These are phyloP conservation scores for Trypoxylon attenuatum DNA, from an alignment of 2,888 invertebrate species.

Conservation along the genomic window DNA sequence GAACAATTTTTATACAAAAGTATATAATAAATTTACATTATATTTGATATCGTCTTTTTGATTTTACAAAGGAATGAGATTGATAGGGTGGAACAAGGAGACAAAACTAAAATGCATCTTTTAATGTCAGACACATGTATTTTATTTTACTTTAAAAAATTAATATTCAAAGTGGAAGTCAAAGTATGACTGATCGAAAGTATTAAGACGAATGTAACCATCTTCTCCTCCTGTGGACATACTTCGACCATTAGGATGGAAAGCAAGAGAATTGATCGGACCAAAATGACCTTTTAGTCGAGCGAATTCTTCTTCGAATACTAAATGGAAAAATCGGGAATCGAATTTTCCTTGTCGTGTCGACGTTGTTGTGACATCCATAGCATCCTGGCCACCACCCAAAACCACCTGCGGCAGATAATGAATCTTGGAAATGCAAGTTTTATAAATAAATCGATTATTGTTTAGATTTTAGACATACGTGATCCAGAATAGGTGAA, in stretches of 20 bases:
- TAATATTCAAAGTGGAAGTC: slow-evolving; percentile 95
- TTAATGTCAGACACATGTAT: slow-evolving; percentile 12
- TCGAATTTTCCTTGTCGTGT: slow-evolving; percentile 98
- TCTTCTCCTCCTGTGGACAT: slow-evolving; percentile 99
- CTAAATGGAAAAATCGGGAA: slow-evolving; percentile 84
- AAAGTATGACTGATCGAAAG: slow-evolving; percentile 96
- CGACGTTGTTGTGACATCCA: slow-evolving; percentile 98
- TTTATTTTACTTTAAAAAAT: slow-evolving; percentile 39
- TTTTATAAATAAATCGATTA: neutral
- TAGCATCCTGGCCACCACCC: slow-evolving; percentile 99
- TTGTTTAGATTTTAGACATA: slow-evolving; percentile 67
- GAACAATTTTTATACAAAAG: slow-evolving; percentile 9
- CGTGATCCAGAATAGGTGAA: slow-evolving; percentile 96
- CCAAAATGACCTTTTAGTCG: slow-evolving; percentile 99
- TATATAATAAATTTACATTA: slow-evolving; percentile 16
- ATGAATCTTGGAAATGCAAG: neutral
- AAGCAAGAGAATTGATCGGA: slow-evolving; percentile 98
- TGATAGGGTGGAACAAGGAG: neutral
- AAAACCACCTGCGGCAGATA: slow-evolving; percentile 83
- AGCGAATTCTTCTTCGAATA: slow-evolving; percentile 87
- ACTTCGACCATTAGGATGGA: slow-evolving; percentile 98
- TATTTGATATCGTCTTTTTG: neutral
- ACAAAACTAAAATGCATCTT: slow-evolving; percentile 7
- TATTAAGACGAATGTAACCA: slow-evolving; percentile 96
- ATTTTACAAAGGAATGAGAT: neutral